Evolutionary conservation across 2,113 vertebrate species (phyloP).

Genomic region (Amazona vittata): DNA sequence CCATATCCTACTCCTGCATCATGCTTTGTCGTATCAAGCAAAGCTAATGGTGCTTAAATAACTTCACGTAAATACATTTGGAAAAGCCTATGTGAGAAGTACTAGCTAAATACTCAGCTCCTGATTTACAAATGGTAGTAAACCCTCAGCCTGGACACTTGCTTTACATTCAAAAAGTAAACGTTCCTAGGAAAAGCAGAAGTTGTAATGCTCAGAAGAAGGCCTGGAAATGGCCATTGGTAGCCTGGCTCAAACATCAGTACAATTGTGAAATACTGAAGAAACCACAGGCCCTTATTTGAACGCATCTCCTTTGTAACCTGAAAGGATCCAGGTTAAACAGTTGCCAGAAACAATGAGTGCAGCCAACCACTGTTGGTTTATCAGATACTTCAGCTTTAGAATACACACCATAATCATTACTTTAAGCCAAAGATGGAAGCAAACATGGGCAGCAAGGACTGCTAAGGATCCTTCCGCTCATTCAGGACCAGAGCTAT

Average conservation of each 20-base stretch:
- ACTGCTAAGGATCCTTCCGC: background rate
- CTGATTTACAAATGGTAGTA: background rate
- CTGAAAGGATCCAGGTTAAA: background rate
- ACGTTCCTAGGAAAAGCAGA: background rate
- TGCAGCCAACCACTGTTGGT: background rate
- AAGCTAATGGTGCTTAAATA: background rate
- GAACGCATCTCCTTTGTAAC: no score
- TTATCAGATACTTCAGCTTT: background rate
- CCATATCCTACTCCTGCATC: background rate
- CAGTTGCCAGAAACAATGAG: background rate
- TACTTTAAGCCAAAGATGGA: background rate
- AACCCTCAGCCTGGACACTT: background rate
- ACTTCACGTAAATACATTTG: background rate
- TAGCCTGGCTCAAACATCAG: background rate
- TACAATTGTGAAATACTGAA: background rate
- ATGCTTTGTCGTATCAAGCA: background rate
- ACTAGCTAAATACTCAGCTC: background rate
- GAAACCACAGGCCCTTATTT: background rate
- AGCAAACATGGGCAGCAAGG: accelerated
- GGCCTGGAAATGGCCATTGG: background rate
- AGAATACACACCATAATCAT: background rate
- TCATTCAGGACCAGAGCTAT: background rate
- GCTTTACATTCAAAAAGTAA: background rate
- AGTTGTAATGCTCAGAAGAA: background rate
- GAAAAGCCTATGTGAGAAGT: accelerated